Evolutionary conservation across 1,140 invertebrate species (phyloP), one percentile per base, ranked within the genome.

Genomic region (Drosophila sp.): DNA sequence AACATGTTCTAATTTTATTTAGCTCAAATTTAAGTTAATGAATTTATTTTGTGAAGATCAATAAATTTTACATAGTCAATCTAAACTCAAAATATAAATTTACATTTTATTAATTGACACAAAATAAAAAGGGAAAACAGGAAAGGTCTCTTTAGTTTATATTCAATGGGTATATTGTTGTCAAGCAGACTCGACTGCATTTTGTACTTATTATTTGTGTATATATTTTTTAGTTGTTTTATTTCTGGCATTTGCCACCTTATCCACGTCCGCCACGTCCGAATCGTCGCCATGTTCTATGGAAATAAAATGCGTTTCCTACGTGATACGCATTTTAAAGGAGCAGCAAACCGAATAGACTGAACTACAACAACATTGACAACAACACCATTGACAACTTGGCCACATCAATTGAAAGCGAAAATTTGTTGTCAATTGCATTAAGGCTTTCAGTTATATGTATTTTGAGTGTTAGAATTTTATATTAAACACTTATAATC

Each of bases 401-500:
- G 38, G 14, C 36, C 58, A 74, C 58, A 57, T 63, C 71, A 54
- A 70, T 74, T 74, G 72, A 74, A 74, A 74, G 72, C 66, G 80
- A 76, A 73, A 74, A 74, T 48, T 83, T 76, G 78, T 82, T 82
- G 82, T 75, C 82, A 87, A 89, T 89, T 79, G 78, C 82, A 86
- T 78, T 82, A 82, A 78, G 73, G 71, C 32, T 51, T 7, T 53
- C 50, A 27, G 27, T 50, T 50, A 13, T 77, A 72, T 56, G 21
- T 21, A 21, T 21, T 54, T 75, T 67, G 73, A 87, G 63, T 72
- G 75, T 86, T 86, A 86, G 81, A 86, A 81, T 86, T 63, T 78
- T 81, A n/a, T 75, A 87, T 87, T 86, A 78, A 87, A 82, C 78
- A 69, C 64, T 78, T 87, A 86, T 87, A 78, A 82, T 82, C 83